Base-by-base conservation (phyloP, 2,797 vertebrate species). In the Gymnothorax javanicus region DNA sequence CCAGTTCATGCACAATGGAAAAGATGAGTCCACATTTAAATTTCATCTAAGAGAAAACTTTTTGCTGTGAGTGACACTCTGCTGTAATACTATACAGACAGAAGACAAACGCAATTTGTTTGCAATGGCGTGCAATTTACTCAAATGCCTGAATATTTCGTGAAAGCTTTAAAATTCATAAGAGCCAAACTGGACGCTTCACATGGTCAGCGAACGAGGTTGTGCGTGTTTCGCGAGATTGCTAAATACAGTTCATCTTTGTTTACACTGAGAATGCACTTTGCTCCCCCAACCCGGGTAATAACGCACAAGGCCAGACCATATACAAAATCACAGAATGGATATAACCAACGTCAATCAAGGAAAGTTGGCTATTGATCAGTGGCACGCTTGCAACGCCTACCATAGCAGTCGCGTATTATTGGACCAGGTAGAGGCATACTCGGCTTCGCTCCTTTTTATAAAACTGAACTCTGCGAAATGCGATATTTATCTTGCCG, bases 391-490 rank as follows among this genome's bases (percentile, higher is more conserved):
- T n/a, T 33, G 59, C 0, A 9, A 89, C 86, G 83, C 79, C 81
- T 69, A 25, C 57, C 20, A 15, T 43, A 17, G 33, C n/a, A 17
- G 0, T 7, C 33, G 25, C 25, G 57, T 11, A 1, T 67, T 56
- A 91, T 91, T 92, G 90, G 91, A 54, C 56, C 79, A 82, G 7
- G 52, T 5, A 25, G 9, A 84, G 86, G 90, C 91, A 87, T 89
- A 90, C 88, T 50, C 15, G 73, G 17, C 33, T 77, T 91, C 93
- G 91, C 91, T 91, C 64, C 77, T 88, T 50, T 83, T 90, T 90
- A 91, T 83, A 90, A 90, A 75, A 75, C 43, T 89, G 92, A 91
- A 93, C 91, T 90, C 89, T 20, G 0, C 23, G 88, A 50, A 13
- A 86, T 33, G 0, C 11, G 20, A 95, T 93, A 96, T 93, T 8